Percentiles rank a stretch among this genome's conserved stretches.
Evolutionary conservation across 35 echinoderm and acorn worm species (phyloP).

Genomic region (Anneissia japonica): DNA sequence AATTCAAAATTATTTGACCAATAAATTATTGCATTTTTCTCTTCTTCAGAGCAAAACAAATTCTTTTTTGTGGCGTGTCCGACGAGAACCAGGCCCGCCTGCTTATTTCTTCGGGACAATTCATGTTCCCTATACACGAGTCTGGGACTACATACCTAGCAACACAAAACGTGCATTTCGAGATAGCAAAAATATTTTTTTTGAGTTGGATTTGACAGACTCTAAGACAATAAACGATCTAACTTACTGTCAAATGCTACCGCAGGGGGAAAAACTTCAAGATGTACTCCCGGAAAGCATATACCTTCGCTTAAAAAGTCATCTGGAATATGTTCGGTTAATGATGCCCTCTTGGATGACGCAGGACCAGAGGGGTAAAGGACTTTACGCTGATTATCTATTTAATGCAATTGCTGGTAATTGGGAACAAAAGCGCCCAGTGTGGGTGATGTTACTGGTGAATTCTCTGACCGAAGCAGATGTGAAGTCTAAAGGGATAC

Average conservation of each 20-base stretch:
- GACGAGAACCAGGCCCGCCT: conserved; percentile 57
- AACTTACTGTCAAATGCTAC: conserved; percentile 84
- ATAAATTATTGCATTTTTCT: background rate
- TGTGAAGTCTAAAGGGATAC: conserved; percentile 85
- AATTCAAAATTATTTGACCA: too few relatives aligned
- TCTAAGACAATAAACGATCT: conserved; percentile 56
- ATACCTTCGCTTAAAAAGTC: conserved; percentile 70
- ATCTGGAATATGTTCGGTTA: conserved; percentile 78
- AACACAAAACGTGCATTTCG: conserved; percentile 90
- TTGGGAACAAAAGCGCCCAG: conserved; percentile 86
- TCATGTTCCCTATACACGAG: conserved; percentile 89
- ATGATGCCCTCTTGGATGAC: conserved; percentile 97
- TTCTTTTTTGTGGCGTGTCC: conserved; percentile 85
- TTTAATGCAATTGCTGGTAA: conserved; percentile 95
- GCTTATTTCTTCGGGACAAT: conserved; percentile 96
- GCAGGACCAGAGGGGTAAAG: conserved; percentile 54
- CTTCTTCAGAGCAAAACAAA: conserved; percentile 21
- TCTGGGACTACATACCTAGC: conserved; percentile 95
- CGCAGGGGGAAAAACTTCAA: conserved; percentile 83
- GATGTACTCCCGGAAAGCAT: conserved; percentile 80
- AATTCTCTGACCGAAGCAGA: conserved; percentile 90
- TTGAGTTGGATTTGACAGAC: conserved; percentile 94
- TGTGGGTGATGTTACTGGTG: conserved; percentile 97
- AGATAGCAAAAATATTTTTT: conserved; percentile 88
- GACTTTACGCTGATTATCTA: conserved; percentile 80